Evolutionary conservation across 2,888 invertebrate species (phyloP), one percentile per base, ranked within the genome.

Genomic region (Euplagia quadripunctaria): DNA sequence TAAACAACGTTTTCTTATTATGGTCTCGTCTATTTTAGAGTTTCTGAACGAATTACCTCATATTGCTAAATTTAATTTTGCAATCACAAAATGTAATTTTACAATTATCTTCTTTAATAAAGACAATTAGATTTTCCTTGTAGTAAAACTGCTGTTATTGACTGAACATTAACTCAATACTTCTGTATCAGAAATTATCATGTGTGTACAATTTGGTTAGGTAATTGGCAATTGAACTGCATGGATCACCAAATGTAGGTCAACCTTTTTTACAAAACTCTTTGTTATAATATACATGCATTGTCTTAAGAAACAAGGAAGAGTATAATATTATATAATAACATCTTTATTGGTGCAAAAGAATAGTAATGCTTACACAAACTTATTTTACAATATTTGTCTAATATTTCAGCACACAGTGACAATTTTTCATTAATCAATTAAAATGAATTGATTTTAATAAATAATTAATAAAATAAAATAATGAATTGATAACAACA

Each of bases 1-100:
- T 63, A 69, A 68, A 72, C 58, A 65, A 65, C 9, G 20, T 65
- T 16, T 61, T 58, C 9, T 9, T n/a, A 65, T 51, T n/a, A n/a
- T 16, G 63, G 49, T 20, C 42, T 49, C 7, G 9, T 46, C 42
- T 55, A 7, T 17, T 46, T 64, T n/a, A 4, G 31, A 16, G 41
- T 31, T 41, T 51, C 51, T 49, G 11, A 41, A 66, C 17, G 5
- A 31, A 66, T 66, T 51, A 66, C 16, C 8, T 49, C 49, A 66
- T 31, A 49, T 43, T 5, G 1, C 4, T 43, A 64, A 58, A 58
- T 4, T 20, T 12, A 20, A 12, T 46, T 46, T 46, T 46, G 4
- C 43, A 43, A 6, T 4, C 8, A 43, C 4, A 6, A 43, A 43
- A 43, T 6, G 43, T 43, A 43, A 6, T 43, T 0, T 46, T 46